phyloP scores from a whole-genome alignment of 2,113 vertebrate species.

The Phaetusa simplex region DNA sequence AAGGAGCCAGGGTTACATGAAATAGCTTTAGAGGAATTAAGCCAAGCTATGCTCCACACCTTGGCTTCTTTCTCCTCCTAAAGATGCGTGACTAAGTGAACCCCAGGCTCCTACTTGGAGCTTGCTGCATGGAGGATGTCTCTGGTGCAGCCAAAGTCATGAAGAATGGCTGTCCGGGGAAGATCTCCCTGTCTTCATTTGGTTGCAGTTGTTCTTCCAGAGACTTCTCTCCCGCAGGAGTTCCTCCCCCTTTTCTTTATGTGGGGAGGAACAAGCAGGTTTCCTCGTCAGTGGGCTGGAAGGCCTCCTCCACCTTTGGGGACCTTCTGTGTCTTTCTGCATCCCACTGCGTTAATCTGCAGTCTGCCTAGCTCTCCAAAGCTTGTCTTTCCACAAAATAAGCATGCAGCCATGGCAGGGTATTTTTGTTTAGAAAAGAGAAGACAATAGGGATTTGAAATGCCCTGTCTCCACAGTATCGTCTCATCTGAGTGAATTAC shows the following conservation, averaged over 20 bases:
- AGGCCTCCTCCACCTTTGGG: not conserved
- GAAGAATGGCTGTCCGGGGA: not conserved
- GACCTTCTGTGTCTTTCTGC: not conserved
- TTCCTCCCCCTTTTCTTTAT: not conserved
- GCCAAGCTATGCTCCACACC: not conserved
- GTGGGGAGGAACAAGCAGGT: not conserved
- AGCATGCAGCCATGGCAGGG: not conserved
- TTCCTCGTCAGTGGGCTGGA: not conserved
- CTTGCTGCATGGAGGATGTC: not conserved
- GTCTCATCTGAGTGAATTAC: not conserved
- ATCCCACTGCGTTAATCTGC: not conserved
- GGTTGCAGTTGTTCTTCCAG: not conserved
- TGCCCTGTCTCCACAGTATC: not conserved
- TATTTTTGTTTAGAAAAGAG: slow-evolving; percentile 4
- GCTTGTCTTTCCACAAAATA: not conserved
- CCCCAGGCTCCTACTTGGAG: not conserved
- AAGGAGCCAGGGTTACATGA: not conserved
- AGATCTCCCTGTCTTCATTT: not conserved
- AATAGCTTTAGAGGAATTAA: not conserved
- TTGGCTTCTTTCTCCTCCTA: not conserved
- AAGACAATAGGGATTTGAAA: not conserved
- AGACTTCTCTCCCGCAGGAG: not conserved
- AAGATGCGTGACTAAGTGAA: not conserved
- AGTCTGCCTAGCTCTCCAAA: not conserved
- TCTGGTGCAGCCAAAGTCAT: not conserved